Percentiles rank a stretch among this genome's conserved stretches.
Evolutionary conservation across 2,888 invertebrate genomes (phyloP).

Genomic region (Rotaria sp.): DNA sequence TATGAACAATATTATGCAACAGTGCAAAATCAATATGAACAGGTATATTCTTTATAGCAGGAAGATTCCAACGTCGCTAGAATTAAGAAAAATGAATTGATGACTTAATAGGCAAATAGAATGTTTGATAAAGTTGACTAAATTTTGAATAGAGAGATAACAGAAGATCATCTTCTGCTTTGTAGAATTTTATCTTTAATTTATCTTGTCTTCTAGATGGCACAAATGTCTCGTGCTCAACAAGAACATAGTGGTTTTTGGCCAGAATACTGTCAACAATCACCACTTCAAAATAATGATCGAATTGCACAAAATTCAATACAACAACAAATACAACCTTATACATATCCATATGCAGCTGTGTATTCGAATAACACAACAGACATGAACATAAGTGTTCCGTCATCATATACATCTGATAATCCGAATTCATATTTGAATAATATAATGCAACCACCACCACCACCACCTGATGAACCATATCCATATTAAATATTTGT

Average conservation of each 20-base stretch:
- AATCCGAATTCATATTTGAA: no score
- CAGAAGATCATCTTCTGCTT: no score
- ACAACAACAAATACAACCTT: not conserved
- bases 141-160: no score
- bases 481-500: not conserved
- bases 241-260: not conserved
- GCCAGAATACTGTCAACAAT: not conserved
- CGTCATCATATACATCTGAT: not conserved
- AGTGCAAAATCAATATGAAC: not conserved
- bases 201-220: not conserved
- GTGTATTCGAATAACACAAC: not conserved
- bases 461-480: not conserved
- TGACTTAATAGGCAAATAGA: no score
- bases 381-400: not conserved
- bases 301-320: not conserved
- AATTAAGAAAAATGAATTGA: no score
- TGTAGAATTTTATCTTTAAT: not conserved
- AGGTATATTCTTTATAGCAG: not conserved
- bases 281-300: not conserved
- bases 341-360: not conserved
- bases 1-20: slow-evolving; percentile 3
- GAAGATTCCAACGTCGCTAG: no score
- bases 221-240: not conserved
- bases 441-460: not conserved
- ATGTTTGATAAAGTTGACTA: no score